Base-by-base conservation (phyloP, 2,888 invertebrate genomes). In the Eristalis pertinax region DNA sequence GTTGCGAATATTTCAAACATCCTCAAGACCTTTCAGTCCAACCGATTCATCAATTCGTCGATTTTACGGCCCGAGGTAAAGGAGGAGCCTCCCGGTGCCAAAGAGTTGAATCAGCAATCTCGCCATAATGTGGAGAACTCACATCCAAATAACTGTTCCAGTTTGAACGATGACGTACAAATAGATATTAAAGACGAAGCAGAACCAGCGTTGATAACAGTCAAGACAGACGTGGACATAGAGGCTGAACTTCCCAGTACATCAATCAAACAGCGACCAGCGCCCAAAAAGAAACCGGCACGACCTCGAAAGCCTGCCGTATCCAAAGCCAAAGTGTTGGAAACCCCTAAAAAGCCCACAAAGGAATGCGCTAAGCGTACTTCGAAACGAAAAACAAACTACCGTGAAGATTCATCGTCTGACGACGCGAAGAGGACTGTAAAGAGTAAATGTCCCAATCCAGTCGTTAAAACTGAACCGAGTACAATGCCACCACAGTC, bases 191-290 rank as follows among this genome's bases (percentile, higher is more conserved):
- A 60, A 15, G 26, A 60, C 1, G 60, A 60, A 60, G 32, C 8
- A 32, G 60, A 60, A 0, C 60, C 60, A 24, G 4, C 26, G 13
- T n/a, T 65, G 10, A 11, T 7, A 0, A 58, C 68, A 24, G 60
- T 73, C 19, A 73, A 35, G 38, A 70, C 85, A 32, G 78, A 82
- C 1, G 78, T 83, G 13, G 86, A 86, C 62, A 79, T 86, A 50
- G 86, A 86, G 67, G 82, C 78, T 0, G 69, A 86, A 58, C 67
- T 86, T 1, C 86, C 86, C 2, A 68, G 65, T 5, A 82, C 86
- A 22, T 86, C 86, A 2, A 86, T 86, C 4, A 65, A 82, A 35
- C 75, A 75, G 0, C 63, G 80, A 5, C 4, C 60, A 4, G 4
- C 26, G 7, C 22, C 64, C 0, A 15, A 67, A 13, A 84, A 68